phyloP scores from a whole-genome alignment of 2,113 vertebrate species.

The Catagonus wagneri region DNA sequence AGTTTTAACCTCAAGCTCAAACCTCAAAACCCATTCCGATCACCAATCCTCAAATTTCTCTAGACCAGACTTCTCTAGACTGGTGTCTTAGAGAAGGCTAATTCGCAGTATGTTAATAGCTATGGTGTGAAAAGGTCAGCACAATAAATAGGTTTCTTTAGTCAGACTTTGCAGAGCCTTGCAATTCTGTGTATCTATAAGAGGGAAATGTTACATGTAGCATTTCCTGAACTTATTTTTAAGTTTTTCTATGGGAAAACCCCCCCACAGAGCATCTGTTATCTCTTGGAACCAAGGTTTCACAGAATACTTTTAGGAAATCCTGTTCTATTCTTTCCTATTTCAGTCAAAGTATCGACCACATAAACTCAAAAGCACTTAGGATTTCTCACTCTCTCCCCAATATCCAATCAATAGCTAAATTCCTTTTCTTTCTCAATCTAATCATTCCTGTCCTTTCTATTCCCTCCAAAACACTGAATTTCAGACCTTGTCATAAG shows the following conservation, averaged over 20 bases:
- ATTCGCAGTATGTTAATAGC: neutral
- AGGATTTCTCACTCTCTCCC: neutral
- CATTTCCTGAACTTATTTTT: constrained; percentile 72
- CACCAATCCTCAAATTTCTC: constrained; percentile 24
- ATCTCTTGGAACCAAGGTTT: constrained; percentile 62
- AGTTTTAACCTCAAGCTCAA: constrained; percentile 21
- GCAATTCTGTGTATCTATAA: constrained; percentile 40
- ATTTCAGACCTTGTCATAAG: neutral
- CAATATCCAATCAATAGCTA: neutral
- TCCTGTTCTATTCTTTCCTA: neutral
- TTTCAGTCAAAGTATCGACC: constrained; percentile 32
- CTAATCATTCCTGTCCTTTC: constrained; percentile 9
- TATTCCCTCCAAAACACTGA: neutral
- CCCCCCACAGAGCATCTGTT: constrained; percentile 39
- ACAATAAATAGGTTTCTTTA: constrained; percentile 17
- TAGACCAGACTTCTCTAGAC: constrained; percentile 1
- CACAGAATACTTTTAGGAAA: constrained; percentile 61
- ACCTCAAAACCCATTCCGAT: neutral
- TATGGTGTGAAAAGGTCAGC: neutral
- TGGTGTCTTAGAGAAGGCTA: neutral
- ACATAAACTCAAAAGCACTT: neutral
- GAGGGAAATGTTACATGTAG: constrained; percentile 42
- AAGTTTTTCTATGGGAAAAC: too few species aligned
- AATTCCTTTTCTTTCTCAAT: neutral
- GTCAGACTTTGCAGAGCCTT: constrained; percentile 41